A percentile compares a stretch with the other conserved stretches of the same genome.
phyloP scores from a whole-genome alignment of 2,888 invertebrate species.

The Tetragonisca angustula region DNA sequence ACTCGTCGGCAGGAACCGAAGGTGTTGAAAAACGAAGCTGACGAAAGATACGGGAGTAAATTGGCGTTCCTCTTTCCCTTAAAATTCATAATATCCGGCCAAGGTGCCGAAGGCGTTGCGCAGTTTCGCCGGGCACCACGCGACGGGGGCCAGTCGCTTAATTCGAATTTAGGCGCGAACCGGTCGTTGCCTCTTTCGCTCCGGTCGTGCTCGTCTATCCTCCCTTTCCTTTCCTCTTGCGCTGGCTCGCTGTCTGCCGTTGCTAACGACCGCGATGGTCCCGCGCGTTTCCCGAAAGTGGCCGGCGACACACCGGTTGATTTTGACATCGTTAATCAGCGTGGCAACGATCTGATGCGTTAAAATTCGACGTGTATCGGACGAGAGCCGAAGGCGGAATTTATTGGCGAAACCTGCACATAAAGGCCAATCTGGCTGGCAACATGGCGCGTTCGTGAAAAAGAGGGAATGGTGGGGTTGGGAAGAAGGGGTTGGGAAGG shows the following conservation, averaged over 20 bases:
- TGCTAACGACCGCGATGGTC: slow-evolving; percentile 6
- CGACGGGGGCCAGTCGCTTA: not conserved
- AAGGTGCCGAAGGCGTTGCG: not conserved
- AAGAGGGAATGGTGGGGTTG: slow-evolving; percentile 60
- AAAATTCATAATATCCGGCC: not conserved
- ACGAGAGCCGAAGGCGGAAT: slow-evolving; percentile 67
- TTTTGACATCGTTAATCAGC: slow-evolving; percentile 69
- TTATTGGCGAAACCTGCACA: slow-evolving; percentile 69
- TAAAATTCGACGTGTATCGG: slow-evolving; percentile 73
- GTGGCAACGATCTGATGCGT: slow-evolving; percentile 67
- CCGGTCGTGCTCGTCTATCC: not conserved
- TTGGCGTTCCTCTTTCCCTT: too few relatives aligned
- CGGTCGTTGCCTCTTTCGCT: slow-evolving; percentile 19
- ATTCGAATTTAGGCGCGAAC: slow-evolving; percentile 24
- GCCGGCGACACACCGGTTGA: slow-evolving; percentile 39
- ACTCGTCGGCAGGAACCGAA: not conserved
- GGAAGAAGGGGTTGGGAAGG: not conserved
- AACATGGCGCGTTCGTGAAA: slow-evolving; percentile 74
- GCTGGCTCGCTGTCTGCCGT: not conserved
- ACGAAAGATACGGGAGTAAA: not conserved
- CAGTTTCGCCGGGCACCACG: not conserved
- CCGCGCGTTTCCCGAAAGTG: slow-evolving; percentile 5
- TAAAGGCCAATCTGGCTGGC: slow-evolving; percentile 72
- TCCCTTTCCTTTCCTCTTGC: not conserved
- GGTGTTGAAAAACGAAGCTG: not conserved